A percentile compares a stretch with the other conserved stretches of the same genome.
Conservation (phyloP, 2,113 vertebrate genomes). For the Dasyurus viverrinus region DNA sequence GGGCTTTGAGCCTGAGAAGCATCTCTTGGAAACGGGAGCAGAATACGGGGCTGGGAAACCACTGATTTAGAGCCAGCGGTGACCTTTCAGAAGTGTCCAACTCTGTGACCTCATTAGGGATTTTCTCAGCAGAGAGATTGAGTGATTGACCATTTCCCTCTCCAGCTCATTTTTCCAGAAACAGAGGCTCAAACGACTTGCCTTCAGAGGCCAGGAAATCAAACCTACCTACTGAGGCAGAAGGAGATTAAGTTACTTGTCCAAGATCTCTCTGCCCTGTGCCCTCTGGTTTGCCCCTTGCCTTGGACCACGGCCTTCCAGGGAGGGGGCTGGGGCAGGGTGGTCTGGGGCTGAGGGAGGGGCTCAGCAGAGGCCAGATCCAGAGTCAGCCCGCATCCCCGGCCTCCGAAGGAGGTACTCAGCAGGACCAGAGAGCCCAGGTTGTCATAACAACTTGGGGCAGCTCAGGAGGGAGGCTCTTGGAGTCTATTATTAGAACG, state of each 20-base stretch:
- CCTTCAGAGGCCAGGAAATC: not conserved
- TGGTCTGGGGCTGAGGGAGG: not conserved
- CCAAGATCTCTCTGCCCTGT: not conserved
- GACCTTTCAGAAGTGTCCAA: not conserved
- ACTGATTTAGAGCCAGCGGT: not conserved
- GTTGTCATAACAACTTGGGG: conserved; percentile 80
- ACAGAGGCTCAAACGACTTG: not conserved
- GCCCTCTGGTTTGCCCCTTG: not conserved
- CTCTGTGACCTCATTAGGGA: not conserved
- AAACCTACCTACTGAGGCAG: not conserved
- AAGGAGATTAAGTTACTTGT: not conserved
- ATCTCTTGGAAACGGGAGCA: not conserved
- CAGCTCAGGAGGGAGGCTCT: conserved; percentile 56
- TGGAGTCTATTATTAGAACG: conserved; percentile 79
- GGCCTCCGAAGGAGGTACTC: not conserved
- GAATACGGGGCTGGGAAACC: not conserved
- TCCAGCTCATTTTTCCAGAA: not conserved
- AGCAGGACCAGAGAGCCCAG: conserved; percentile 5
- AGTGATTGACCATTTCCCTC: not conserved
- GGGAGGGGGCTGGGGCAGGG: not conserved
- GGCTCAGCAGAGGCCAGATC: not conserved
- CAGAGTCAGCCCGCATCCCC: accelerated
- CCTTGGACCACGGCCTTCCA: not conserved
- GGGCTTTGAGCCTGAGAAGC: accelerated
- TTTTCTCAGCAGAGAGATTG: not conserved